Conservation (phyloP, 2,797 vertebrate genomes). For the Lithobates pipiens region DNA sequence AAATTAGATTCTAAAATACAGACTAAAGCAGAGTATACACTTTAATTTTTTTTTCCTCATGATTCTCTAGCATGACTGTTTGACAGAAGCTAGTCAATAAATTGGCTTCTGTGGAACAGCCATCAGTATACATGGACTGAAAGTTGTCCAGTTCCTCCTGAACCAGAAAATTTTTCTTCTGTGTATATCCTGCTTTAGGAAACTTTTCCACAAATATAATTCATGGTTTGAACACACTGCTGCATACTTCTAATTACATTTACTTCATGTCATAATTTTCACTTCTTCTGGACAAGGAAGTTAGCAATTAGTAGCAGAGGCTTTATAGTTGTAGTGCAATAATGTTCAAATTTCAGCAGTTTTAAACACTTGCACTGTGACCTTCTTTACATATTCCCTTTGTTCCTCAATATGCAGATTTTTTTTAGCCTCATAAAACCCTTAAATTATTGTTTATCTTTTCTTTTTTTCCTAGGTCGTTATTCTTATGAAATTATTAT, state of each 20-base stretch:
- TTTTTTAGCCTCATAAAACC: slow-evolving; percentile 13
- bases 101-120: too few relatives aligned
- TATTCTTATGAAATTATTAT: slow-evolving; percentile 57
- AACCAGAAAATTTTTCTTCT: too few relatives aligned
- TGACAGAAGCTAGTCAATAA: too few relatives aligned
- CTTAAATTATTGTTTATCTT: slow-evolving; percentile 54
- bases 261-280: background rate
- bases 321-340: background rate
- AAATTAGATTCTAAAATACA: background rate
- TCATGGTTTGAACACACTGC: too few relatives aligned
- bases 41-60: too few relatives aligned
- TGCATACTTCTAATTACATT: background rate
- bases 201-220: too few relatives aligned
- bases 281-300: background rate
- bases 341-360: background rate
- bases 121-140: too few relatives aligned
- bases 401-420: slow-evolving; percentile 4
- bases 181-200: too few relatives aligned
- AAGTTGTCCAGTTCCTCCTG: too few relatives aligned
- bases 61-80: too few relatives aligned
- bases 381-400: slow-evolving; percentile 20
- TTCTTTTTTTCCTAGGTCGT: slow-evolving; percentile 39
- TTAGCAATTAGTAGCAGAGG: background rate
- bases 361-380: background rate
- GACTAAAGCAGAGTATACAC: too few relatives aligned